Conservation (phyloP, 2,113 vertebrate genomes). For the Prunella himalayana region DNA sequence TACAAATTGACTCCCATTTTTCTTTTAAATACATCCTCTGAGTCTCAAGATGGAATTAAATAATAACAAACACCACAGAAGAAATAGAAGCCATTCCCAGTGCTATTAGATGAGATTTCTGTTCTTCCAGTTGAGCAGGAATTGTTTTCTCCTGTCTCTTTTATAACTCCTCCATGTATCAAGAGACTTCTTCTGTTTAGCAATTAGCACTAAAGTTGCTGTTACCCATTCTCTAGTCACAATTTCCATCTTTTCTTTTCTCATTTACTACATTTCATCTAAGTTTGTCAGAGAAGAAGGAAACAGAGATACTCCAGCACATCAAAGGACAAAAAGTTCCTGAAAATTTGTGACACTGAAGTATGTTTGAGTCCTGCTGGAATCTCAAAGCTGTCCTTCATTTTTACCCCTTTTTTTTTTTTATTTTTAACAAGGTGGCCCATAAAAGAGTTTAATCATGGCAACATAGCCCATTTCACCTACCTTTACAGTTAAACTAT, state of each 20-base stretch:
- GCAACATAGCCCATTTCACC: neutral
- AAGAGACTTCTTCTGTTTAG: neutral
- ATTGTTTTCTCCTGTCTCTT: neutral
- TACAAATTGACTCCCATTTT: neutral
- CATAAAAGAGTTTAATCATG: neutral
- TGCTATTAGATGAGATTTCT: neutral
- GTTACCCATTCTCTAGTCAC: neutral
- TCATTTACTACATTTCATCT: neutral
- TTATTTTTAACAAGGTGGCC: neutral
- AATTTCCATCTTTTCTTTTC: neutral
- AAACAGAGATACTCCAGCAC: neutral
- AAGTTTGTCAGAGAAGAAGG: neutral
- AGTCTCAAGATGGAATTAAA: slow-evolving; percentile 5
- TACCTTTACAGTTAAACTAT: neutral
- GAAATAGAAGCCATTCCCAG: neutral
- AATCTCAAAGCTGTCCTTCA: neutral
- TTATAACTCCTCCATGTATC: neutral
- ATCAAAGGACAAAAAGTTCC: neutral
- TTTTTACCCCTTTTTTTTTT: neutral
- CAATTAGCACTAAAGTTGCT: neutral
- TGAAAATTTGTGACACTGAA: neutral
- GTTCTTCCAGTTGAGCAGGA: neutral
- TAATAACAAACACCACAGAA: neutral
- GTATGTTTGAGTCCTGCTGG: neutral
- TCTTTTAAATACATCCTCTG: neutral